Percentiles rank a stretch among this genome's conserved stretches.
Evolutionary conservation across 2,113 vertebrate genomes (phyloP).

Genomic region (Scomber colias): DNA sequence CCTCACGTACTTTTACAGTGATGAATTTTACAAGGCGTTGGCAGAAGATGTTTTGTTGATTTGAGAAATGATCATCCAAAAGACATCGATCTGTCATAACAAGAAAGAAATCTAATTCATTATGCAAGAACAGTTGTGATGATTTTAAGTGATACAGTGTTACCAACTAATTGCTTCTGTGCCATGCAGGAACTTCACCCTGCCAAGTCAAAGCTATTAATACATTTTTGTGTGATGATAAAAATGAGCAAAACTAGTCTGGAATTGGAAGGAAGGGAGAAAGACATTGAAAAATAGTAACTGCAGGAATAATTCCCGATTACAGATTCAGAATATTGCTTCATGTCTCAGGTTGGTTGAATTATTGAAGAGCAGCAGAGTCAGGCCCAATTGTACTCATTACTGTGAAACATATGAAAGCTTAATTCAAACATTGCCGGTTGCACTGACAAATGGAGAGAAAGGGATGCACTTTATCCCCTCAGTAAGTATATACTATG

Average conservation of each 20-base stretch:
- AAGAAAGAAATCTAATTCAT: background rate
- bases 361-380: slow-evolving; percentile 62
- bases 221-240: background rate
- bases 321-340: slow-evolving; percentile 56
- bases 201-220: background rate
- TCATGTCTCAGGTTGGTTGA: slow-evolving; percentile 64
- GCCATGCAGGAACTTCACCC: background rate
- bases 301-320: slow-evolving; percentile 36
- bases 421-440: slow-evolving; percentile 46
- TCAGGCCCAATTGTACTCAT: slow-evolving; percentile 62
- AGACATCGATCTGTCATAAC: background rate
- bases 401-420: slow-evolving; percentile 55
- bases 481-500: slow-evolving; percentile 14
- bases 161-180: slow-evolving; percentile 3
- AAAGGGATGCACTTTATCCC: slow-evolving; percentile 35
- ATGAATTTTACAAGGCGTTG: background rate
- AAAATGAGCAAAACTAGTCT: background rate
- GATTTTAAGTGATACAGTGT: background rate
- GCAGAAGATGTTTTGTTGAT: background rate
- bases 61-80: background rate
- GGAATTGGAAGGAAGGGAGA: slow-evolving; percentile 25
- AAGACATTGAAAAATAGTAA: slow-evolving; percentile 27
- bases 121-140: background rate
- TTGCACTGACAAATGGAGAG: slow-evolving; percentile 11
- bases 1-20: background rate